Base-by-base conservation (phyloP, 2,797 vertebrate species). In the Cynodonichthys magdalenae region DNA sequence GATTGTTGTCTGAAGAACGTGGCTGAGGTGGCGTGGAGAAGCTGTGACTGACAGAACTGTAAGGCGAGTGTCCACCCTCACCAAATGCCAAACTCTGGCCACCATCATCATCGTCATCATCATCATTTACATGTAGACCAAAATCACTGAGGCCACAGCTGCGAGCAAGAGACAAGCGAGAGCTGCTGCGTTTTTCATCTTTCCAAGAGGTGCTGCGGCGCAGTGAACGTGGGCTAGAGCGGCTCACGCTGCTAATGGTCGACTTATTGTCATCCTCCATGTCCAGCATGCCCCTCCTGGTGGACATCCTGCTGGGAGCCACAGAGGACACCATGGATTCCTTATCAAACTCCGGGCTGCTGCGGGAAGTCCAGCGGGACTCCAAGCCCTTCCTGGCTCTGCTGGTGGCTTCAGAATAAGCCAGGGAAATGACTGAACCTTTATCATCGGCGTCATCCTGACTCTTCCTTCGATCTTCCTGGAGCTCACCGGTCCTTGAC, bases 111-210 rank as follows among this genome's bases (percentile, higher is more conserved):
- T 91, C 91, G 1, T 89, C 93, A 0, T 91, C 88, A 0, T 90
- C 85, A 5, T 90, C 87, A 4, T 81, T 81, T 8, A 88, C 15
- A 6, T 68, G 75, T 12, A 94, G 49, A 17, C 92, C 90, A 8
- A 93, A 95, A 64, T 96, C 95, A 5, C 95, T 96, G 70, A 96
- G 88, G 58, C 86, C 92, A 52, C 90, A 93, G 89, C 96, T 95
- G 46, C 85, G 94, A 4, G 94, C 92, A 28, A 96, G 39, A 3
- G 96, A 98, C 48, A 95, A 72, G 52, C 92, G 93, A 0, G 95
- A 96, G 60, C 82, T 82, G 18, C 87, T 89, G 46, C 89, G 90
- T 4, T 74, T 76, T 1, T 95, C 92, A 0, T 95, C 95, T n/a
- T 93, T 93, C 88, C 94, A 93, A 3, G 96, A 96, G 14, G 85